phyloP scores from a whole-genome alignment of 53 echinoderm and acorn worm genomes.

The Zoroaster sp. region DNA sequence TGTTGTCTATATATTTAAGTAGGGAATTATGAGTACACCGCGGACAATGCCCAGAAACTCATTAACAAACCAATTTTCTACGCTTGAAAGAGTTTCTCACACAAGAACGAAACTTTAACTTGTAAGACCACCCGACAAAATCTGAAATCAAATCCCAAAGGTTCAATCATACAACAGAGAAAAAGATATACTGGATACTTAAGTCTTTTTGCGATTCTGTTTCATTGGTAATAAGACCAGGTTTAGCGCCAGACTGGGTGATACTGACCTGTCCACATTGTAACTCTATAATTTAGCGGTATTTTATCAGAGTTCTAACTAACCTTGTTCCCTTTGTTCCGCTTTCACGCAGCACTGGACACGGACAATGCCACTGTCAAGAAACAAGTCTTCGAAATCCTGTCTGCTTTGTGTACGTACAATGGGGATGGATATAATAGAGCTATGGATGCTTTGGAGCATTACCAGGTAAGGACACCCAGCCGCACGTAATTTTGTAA shows the following conservation, averaged over 20 bases:
- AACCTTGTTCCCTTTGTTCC: slow-evolving; percentile 33
- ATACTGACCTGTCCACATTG: slow-evolving; percentile 1
- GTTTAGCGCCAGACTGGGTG: slow-evolving; percentile 12
- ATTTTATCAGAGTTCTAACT: slow-evolving; percentile 8
- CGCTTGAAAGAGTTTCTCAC: background rate
- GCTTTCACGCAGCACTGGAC: slow-evolving; percentile 72
- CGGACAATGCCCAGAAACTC: background rate
- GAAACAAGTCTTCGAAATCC: slow-evolving; percentile 90
- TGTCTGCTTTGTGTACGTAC: slow-evolving; percentile 92
- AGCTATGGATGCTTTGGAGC: slow-evolving; percentile 82
- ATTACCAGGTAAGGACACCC: slow-evolving; percentile 96
- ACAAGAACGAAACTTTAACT: background rate
- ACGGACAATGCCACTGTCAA: slow-evolving; percentile 89
- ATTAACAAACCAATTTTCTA: background rate
- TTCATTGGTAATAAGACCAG: background rate
- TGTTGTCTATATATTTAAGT: too few species aligned
- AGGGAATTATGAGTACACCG: too few species aligned
- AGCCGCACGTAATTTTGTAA: too few species aligned
- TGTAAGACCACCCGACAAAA: background rate
- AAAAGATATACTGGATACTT: background rate
- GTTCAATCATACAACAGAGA: background rate
- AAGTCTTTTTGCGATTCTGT: background rate
- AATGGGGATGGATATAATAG: slow-evolving; percentile 84
- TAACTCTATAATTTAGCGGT: slow-evolving; percentile 15
- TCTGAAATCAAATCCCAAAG: background rate